Evolutionary conservation across 2,888 invertebrate genomes (phyloP).

Genomic region (Cryptocheilus praepositus): DNA sequence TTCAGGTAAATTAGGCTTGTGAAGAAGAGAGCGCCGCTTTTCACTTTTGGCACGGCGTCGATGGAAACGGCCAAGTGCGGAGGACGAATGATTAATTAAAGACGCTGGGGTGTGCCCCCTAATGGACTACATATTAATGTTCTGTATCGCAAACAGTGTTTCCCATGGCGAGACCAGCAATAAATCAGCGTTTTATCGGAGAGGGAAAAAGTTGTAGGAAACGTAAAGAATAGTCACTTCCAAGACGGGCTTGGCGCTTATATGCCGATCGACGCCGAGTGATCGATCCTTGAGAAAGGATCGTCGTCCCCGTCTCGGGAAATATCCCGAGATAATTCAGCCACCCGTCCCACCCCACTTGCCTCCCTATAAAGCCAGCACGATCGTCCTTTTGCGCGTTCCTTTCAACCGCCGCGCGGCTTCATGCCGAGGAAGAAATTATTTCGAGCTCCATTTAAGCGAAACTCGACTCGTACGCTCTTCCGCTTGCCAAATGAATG

Average conservation of each 20-base stretch:
- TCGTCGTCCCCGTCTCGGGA: too few relatives aligned
- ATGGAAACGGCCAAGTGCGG: neutral
- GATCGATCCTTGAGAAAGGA: slow-evolving; percentile 32
- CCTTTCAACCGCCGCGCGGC: slow-evolving; percentile 4
- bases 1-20: too few relatives aligned
- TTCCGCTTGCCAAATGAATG: too few relatives aligned
- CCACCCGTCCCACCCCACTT: slow-evolving; percentile 27
- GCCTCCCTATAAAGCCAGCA: slow-evolving; percentile 17
- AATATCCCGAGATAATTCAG: slow-evolving; percentile 40
- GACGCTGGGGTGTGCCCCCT: slow-evolving; percentile 46
- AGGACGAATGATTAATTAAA: slow-evolving; percentile 65
- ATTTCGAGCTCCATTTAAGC: too few relatives aligned
- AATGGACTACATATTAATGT: slow-evolving; percentile 66
- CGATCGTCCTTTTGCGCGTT: neutral
- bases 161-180: slow-evolving; percentile 47
- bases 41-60: slow-evolving; percentile 36
- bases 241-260: slow-evolving; percentile 27
- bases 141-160: slow-evolving; percentile 57
- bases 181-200: slow-evolving; percentile 56
- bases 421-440: neutral
- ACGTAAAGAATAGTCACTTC: slow-evolving; percentile 48
- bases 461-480: too few relatives aligned
- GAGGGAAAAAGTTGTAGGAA: slow-evolving; percentile 38
- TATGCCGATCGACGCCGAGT: slow-evolving; percentile 22
- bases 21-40: slow-evolving; percentile 13